Evolutionary conservation across 2,797 vertebrate species (phyloP).

Genomic region (Neosilurus mollespiculum): DNA sequence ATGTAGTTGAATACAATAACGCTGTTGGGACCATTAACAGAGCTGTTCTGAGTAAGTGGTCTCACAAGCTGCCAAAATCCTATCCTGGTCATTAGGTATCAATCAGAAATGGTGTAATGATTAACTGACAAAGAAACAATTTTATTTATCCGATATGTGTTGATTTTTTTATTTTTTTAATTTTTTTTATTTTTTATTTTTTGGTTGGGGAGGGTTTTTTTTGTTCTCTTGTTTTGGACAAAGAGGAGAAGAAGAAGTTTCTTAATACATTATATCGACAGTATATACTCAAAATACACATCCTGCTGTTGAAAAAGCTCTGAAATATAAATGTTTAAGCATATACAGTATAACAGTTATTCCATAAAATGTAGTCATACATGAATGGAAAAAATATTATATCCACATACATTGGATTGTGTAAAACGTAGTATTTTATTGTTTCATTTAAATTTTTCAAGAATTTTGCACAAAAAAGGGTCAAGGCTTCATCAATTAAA

Average conservation of each 20-base stretch:
- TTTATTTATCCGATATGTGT: conserved; percentile 22
- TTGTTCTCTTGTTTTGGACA: not conserved
- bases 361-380: no score
- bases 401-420: no score
- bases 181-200: not conserved
- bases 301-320: not conserved
- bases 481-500: not conserved
- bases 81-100: conserved; percentile 84
- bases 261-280: conserved; percentile 10
- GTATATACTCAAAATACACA: not conserved
- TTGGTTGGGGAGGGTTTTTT: not conserved
- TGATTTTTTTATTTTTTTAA: not conserved
- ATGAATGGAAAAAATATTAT: no score
- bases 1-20: conserved; percentile 79
- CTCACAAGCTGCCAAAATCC: conserved; percentile 82
- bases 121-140: conserved; percentile 73
- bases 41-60: conserved; percentile 84
- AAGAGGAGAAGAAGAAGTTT: not conserved
- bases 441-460: no score
- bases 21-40: conserved; percentile 82
- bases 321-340: not conserved
- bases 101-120: conserved; percentile 83
- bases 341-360: no score
- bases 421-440: no score
- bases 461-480: not conserved